Evolutionary conservation across 2,888 invertebrate species (phyloP), one percentile per base, ranked within the genome.

Genomic region (Agrilus cyanescens): DNA sequence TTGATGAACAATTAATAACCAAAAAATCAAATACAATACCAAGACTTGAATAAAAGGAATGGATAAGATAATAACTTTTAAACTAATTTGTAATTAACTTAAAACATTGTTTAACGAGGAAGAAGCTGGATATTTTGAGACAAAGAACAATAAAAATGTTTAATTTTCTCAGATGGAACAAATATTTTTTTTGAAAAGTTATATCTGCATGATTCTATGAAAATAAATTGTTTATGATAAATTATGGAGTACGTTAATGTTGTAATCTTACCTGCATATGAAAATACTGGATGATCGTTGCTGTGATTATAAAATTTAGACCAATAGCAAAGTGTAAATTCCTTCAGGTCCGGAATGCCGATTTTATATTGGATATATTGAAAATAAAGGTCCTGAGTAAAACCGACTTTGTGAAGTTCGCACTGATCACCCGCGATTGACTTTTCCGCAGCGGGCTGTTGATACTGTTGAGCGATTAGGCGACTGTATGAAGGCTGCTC

Each of bases 301-400:
- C 79, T 78, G 59, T 88, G 87, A 57, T 87, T 88, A 53, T 78
- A 77, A 58, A 85, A 87, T 56, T 86, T 84, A 54, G 75, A 78
- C 88, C 88, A 88, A 67, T 79, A 76, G 60, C 88, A 88, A 8
- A 88, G 69, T 0, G 87, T 87, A 61, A 87, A 87, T 62, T 88
- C 87, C 53, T 85, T 84, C 52, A 88, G 58, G 57, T 85, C 80
- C 0, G 85, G 85, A 30, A 88, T 56, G 20, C 74, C 67, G 31
- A 74, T 75, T 46, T 82, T 80, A 61, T 85, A 88, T 54, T 82
- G 78, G 43, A 86, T 72, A 55, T 83, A 83, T 67, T 84, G 81
- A 50, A 75, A 78, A 58, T 56, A 80, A 8, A 74, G 58, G 48
- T 75, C 74, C 52, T 76, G 75, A n/a, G 61, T 67, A 62, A 76